Base-by-base conservation (phyloP, 2,888 invertebrate species). In the Choreutis nemorana region DNA sequence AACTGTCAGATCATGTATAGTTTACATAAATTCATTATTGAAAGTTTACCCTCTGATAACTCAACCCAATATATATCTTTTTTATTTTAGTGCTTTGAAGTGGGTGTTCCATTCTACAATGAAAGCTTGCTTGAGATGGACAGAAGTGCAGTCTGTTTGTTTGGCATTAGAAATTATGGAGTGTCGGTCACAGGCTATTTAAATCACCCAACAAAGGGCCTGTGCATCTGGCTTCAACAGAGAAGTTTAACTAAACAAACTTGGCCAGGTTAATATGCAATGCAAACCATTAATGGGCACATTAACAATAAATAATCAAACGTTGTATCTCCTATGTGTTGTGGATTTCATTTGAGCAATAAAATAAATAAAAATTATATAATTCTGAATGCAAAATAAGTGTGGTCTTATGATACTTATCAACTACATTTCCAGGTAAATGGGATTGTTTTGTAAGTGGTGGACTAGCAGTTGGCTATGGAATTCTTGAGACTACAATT, bases 401-500 rank as follows among this genome's bases (percentile, higher is more conserved):
- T n/a, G n/a, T n/a, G n/a, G n/a, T n/a, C n/a, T n/a, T n/a, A n/a
- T n/a, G n/a, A n/a, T n/a, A n/a, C n/a, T n/a, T n/a, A 21, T n/a
- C 2, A 29, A 14, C 20, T 14, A 28, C 6, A 27, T 28, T 45
- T 52, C 26, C 40, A 84, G 84, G 87, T 22, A 93, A 91, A 71
- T 91, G 94, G 89, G 97, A 97, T 64, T 95, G 94, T 59, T 94
- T 97, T 87, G 95, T 94, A 21, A 93, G 94, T 41, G 97, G 97
- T 29, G 97, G 96, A 3, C 63, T 97, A 28, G 90, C 93, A 14
- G 93, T 93, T 23, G 95, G 94, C 9, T 90, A 87, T 67, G 90
- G 91, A 25, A 89, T 95, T 35, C 75, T 89, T 46, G 93, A 96
- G 70, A 96, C 96, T 28, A 93, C 93, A 18, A 84, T 90, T 43